Conservation (phyloP, 1,140 invertebrate genomes). For the Drosophila busckii region DNA sequence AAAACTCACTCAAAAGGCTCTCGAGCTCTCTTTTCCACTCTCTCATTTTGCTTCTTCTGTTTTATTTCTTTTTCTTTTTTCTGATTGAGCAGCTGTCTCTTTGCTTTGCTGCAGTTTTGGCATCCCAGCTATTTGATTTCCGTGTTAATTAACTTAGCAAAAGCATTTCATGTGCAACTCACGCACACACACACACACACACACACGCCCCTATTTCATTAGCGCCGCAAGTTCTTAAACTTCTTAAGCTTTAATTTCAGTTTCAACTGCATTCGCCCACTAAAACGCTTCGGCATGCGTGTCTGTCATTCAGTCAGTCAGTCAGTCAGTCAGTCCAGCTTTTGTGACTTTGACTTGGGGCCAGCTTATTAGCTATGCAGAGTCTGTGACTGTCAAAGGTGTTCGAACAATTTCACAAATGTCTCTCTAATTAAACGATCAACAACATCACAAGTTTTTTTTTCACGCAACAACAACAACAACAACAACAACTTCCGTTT, state of each 20-base stretch:
- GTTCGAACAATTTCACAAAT: constrained; percentile 76
- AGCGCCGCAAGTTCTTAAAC: constrained; percentile 40
- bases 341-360: too few species aligned
- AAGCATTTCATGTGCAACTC: constrained; percentile 69
- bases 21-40: constrained; percentile 2
- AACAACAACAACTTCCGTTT: constrained; percentile 14
- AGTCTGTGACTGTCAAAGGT: constrained; percentile 51
- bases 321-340: constrained; percentile 4
- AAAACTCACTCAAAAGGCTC: too few species aligned
- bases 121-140: constrained; percentile 73
- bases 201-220: constrained; percentile 75
- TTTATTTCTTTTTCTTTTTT: constrained; percentile 10
- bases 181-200: too few species aligned
- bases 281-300: constrained; percentile 37
- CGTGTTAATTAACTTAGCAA: constrained; percentile 76
- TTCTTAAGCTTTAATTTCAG: neutral
- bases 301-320: constrained; percentile 8
- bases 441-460: constrained; percentile 73
- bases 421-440: constrained; percentile 76
- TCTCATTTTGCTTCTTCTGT: constrained; percentile 5
- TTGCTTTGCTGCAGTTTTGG: constrained; percentile 25
- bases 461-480: constrained; percentile 17
- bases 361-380: constrained; percentile 68
- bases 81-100: too few species aligned
- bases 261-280: constrained; percentile 9